Conservation (phyloP, 2,797 vertebrate species). For the Urosaurus nigricauda region DNA sequence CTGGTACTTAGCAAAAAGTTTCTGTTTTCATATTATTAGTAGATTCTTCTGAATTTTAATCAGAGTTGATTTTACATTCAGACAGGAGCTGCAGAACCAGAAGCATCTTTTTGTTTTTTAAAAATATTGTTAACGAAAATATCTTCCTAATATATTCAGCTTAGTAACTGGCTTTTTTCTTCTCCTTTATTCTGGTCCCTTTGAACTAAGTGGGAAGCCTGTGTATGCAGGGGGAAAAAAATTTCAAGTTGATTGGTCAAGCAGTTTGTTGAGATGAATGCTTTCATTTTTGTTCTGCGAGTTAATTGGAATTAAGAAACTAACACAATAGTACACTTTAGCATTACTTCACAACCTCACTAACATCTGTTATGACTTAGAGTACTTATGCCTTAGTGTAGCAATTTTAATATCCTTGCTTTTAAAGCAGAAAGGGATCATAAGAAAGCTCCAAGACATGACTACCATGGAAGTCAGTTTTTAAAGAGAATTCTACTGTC, state of each 20-base stretch:
- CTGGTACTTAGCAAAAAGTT: not conserved
- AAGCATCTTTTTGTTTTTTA: constrained; percentile 21
- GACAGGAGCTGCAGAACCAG: constrained; percentile 14
- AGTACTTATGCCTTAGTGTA: not conserved
- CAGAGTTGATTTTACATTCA: not conserved
- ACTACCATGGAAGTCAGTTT: not conserved
- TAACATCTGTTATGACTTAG: constrained; percentile 23
- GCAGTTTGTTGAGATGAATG: constrained; percentile 10
- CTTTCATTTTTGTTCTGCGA: constrained; percentile 14
- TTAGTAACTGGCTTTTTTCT: not conserved
- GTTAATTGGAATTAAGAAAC: constrained; percentile 14
- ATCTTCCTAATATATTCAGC: rapidly evolving
- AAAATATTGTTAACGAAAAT: constrained; percentile 24
- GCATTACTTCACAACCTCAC: not conserved
- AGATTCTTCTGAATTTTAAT: constrained; percentile 26
- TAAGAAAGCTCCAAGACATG: not conserved
- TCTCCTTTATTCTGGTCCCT: not conserved
- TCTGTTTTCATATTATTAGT: not conserved
- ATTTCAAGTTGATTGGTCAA: constrained; percentile 24
- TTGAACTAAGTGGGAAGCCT: constrained; percentile 43
- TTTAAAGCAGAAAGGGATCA: not conserved
- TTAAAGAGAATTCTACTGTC: not conserved
- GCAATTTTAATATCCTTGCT: constrained; percentile 15
- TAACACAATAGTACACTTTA: constrained; percentile 20
- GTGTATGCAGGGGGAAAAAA: not conserved